Conservation (phyloP, 1,140 invertebrate genomes). For the Ylistrum balloti region DNA sequence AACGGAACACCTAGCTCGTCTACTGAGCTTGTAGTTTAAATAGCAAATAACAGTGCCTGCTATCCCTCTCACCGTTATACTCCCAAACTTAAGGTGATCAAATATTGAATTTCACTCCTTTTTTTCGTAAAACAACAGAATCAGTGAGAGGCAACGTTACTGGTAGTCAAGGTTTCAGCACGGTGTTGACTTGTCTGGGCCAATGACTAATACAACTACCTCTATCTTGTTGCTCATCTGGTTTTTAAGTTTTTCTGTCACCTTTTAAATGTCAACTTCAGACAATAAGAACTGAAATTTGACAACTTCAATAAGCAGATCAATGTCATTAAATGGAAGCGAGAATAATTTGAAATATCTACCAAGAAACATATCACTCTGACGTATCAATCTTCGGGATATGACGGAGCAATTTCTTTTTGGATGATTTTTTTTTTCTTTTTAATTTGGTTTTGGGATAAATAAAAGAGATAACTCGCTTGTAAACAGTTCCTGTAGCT, state of each 20-base stretch:
- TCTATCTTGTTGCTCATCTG: neutral
- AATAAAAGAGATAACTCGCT: neutral
- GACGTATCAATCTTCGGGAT: neutral
- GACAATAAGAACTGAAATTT: neutral
- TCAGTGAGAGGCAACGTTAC: neutral
- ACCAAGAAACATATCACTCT: neutral
- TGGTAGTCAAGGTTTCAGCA: neutral
- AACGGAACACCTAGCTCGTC: neutral
- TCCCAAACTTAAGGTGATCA: neutral
- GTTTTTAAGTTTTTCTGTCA: slow-evolving; percentile 28
- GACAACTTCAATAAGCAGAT: slow-evolving; percentile 15
- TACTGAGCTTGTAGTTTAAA: neutral
- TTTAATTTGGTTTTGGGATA: neutral
- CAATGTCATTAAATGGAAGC: slow-evolving; percentile 15
- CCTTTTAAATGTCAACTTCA: slow-evolving; percentile 19
- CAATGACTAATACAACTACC: neutral
- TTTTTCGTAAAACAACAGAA: neutral
- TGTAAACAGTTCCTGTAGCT: neutral
- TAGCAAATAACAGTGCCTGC: neutral
- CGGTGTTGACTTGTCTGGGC: neutral
- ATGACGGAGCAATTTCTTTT: slow-evolving; percentile 13
- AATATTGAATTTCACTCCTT: neutral
- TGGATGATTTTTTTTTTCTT: neutral
- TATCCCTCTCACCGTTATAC: neutral
- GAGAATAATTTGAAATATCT: neutral